Evolutionary conservation across 1,140 invertebrate species (phyloP).

Genomic region (Brachionus asplanchnoidis): DNA sequence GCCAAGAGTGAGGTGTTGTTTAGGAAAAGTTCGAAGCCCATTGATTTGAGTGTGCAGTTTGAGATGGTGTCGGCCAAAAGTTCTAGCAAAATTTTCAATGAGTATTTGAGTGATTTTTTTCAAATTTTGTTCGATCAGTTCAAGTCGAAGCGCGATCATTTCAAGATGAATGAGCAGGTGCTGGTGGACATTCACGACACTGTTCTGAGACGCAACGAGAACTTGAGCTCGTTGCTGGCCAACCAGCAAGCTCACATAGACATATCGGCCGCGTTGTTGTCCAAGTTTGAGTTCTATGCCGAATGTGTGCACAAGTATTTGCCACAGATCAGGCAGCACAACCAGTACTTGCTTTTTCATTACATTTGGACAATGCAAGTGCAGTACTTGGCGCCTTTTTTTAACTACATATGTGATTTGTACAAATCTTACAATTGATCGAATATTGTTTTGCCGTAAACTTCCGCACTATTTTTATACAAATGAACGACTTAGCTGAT

Average conservation of each 20-base stretch:
- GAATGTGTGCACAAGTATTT: constrained; percentile 41
- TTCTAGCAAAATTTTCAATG: not conserved
- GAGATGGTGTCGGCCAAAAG: not conserved
- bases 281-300: constrained; percentile 36
- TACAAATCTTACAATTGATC: constrained; percentile 34
- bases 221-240: not conserved
- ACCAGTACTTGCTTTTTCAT: constrained; percentile 32
- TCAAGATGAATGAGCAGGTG: constrained; percentile 32
- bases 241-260: not conserved
- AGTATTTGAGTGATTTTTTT: constrained; percentile 33
- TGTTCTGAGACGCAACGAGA: not conserved
- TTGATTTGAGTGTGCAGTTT: not conserved
- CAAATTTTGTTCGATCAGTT: constrained; percentile 34
- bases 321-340: constrained; percentile 31
- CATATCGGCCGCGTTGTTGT: constrained; percentile 23
- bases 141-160: constrained; percentile 35
- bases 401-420: constrained; percentile 38
- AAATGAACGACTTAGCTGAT: not conserved
- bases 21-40: not conserved
- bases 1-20: not conserved
- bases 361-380: constrained; percentile 41
- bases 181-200: constrained; percentile 8
- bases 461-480: constrained; percentile 8
- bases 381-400: constrained; percentile 37
- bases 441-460: constrained; percentile 25